phyloP scores from a whole-genome alignment of 2,113 vertebrate genomes.

The Megaleporinus macrocephalus region DNA sequence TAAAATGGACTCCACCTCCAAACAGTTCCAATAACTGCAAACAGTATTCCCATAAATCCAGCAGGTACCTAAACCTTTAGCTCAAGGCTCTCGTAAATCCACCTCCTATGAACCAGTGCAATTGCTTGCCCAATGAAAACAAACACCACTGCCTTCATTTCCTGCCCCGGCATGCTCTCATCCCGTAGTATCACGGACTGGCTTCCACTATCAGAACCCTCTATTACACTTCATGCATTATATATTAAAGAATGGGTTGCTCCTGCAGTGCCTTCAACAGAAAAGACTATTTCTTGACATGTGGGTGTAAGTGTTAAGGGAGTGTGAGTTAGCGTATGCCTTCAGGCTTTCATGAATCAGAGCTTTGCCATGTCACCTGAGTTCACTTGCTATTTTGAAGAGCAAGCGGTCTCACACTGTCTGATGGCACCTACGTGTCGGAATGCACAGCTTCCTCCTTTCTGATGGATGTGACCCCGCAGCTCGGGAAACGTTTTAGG shows the following conservation, averaged over 20 bases:
- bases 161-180: constrained; percentile 30
- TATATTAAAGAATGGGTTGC: neutral
- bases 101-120: constrained; percentile 13
- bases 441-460: neutral
- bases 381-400: neutral
- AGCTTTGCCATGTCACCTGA: neutral
- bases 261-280: neutral
- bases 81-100: constrained; percentile 4
- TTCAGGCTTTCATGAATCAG: constrained; percentile 27
- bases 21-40: constrained; percentile 1
- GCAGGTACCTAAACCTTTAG: constrained; percentile 7
- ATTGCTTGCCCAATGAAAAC: constrained; percentile 30
- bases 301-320: neutral
- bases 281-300: neutral
- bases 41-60: constrained; percentile 19
- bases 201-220: neutral
- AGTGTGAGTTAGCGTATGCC: neutral
- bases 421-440: neutral
- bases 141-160: constrained; percentile 30
- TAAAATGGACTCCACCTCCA: neutral
- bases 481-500: too few relatives aligned
- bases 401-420: neutral
- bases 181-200: neutral
- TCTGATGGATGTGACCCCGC: neutral
- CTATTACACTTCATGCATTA: constrained; percentile 22